These are phyloP conservation scores for Pristionchus fissidentatus DNA, from an alignment of 2,888 invertebrate genomes.

Conservation along the genomic window DNA sequence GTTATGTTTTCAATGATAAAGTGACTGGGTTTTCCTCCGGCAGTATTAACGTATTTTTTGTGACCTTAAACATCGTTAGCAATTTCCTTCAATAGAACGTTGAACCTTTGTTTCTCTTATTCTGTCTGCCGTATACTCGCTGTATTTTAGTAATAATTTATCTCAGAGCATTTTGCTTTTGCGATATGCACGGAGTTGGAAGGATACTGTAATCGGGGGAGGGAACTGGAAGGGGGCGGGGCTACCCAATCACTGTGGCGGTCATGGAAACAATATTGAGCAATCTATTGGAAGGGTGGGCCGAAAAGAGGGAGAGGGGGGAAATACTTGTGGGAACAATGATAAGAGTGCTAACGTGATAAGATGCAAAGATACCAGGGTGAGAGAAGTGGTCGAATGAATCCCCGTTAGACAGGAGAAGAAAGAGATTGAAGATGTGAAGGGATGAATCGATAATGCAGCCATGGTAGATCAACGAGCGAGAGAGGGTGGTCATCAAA, in stretches of 20 bases:
- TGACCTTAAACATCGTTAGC: too few species aligned
- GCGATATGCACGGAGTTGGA: neutral
- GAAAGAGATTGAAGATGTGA: neutral
- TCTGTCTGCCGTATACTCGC: too few species aligned
- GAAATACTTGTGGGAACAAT: neutral
- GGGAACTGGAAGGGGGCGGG: neutral
- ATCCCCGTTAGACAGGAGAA: constrained; percentile 2
- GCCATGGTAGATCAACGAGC: neutral
- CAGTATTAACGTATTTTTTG: too few species aligned
- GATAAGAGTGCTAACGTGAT: constrained; percentile 1
- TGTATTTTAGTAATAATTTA: constrained; percentile 27
- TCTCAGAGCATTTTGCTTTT: constrained; percentile 35
- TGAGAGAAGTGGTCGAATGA: neutral
- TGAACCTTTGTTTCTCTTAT: too few species aligned
- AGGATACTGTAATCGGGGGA: constrained; percentile 9
- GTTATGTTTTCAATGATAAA: neutral
- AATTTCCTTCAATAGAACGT: too few species aligned
- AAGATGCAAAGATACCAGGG: neutral
- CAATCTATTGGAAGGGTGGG: constrained; percentile 25
- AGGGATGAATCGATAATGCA: neutral
- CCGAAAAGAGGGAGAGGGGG: neutral
- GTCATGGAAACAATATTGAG: constrained; percentile 27
- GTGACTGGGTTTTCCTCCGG: too few species aligned
- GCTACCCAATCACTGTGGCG: constrained; percentile 1
- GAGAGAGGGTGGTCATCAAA: too few species aligned